Evolutionary conservation across 2,797 vertebrate species (phyloP).

Genomic region (Steatocranus sp.): DNA sequence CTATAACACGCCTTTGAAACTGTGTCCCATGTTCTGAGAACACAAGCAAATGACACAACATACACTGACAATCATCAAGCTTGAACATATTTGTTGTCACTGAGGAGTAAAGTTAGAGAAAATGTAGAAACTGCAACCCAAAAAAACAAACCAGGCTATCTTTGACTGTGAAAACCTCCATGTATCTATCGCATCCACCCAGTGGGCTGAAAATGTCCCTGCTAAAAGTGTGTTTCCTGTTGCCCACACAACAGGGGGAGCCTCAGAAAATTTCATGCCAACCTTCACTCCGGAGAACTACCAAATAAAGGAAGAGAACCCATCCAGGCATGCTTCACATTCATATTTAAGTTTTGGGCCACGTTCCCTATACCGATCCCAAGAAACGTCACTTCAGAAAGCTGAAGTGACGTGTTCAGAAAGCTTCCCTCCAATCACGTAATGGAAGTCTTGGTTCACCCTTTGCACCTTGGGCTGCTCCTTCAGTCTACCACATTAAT

Average conservation of each 20-base stretch:
- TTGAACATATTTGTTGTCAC: background rate
- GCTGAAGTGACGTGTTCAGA: background rate
- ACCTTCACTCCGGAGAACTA: background rate
- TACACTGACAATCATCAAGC: background rate
- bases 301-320: background rate
- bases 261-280: background rate
- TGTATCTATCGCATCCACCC: slow-evolving; percentile 3
- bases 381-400: background rate
- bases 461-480: background rate
- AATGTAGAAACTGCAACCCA: background rate
- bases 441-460: slow-evolving; percentile 34
- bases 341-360: slow-evolving; percentile 1
- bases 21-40: background rate
- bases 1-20: background rate
- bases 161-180: slow-evolving; percentile 27
- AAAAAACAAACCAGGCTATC: slow-evolving; percentile 10
- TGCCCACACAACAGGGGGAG: slow-evolving; percentile 32
- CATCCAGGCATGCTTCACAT: background rate
- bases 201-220: slow-evolving; percentile 16
- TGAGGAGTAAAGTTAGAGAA: background rate
- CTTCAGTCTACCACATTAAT: slow-evolving; percentile 30
- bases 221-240: slow-evolving; percentile 49
- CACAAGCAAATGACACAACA: background rate
- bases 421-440: slow-evolving; percentile 30
- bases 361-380: background rate